phyloP scores from a whole-genome alignment of 2,888 invertebrate genomes.

The Nineta flava region DNA sequence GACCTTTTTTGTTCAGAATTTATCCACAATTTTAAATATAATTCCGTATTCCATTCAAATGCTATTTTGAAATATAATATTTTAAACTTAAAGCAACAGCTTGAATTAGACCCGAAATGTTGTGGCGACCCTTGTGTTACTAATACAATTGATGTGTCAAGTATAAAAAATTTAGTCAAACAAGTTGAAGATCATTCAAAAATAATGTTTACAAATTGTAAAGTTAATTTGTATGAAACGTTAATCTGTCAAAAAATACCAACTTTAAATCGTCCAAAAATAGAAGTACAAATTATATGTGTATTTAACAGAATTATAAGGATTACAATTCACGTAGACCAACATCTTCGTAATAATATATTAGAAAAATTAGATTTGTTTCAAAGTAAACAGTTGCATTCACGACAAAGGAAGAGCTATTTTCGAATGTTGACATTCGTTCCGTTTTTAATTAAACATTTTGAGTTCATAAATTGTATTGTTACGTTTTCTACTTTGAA shows the following conservation, averaged over 20 bases:
- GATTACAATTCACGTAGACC: slow-evolving; percentile 13
- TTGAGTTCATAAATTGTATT: not conserved
- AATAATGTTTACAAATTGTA: too few relatives aligned
- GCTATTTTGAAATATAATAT: slow-evolving; percentile 8
- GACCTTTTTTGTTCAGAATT: slow-evolving; percentile 4
- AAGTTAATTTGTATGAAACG: too few relatives aligned
- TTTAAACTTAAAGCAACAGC: slow-evolving; percentile 4
- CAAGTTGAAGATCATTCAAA: too few relatives aligned
- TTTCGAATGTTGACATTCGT: not conserved
- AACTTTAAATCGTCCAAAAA: slow-evolving; percentile 14
- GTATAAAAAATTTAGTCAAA: too few relatives aligned
- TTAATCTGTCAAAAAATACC: not conserved
- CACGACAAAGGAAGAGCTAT: slow-evolving; percentile 12
- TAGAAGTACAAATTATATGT: slow-evolving; percentile 18
- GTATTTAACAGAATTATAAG: slow-evolving; percentile 16
- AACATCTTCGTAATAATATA: slow-evolving; percentile 17
- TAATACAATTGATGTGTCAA: too few relatives aligned
- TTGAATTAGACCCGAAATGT: too few relatives aligned
- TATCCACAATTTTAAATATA: slow-evolving; percentile 5
- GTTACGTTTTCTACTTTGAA: not conserved
- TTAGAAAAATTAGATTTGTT: slow-evolving; percentile 14
- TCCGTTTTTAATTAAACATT: not conserved
- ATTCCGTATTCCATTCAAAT: slow-evolving; percentile 9
- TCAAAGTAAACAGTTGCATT: slow-evolving; percentile 15
- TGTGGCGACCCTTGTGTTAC: too few relatives aligned